phyloP scores from a whole-genome alignment of 2,888 invertebrate genomes.

The Arctia plantaginis region DNA sequence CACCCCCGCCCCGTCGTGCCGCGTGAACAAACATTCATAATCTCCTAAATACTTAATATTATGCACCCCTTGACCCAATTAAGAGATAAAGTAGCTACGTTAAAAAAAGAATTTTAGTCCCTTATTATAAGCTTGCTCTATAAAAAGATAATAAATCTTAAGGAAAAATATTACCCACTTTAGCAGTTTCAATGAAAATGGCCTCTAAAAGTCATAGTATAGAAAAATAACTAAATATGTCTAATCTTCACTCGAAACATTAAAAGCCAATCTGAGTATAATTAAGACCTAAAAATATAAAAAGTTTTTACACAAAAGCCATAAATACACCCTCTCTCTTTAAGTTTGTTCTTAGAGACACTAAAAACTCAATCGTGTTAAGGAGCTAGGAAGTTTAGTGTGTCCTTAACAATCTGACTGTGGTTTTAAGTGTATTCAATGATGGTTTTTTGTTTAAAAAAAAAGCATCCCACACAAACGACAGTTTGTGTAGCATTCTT shows the following conservation, averaged over 20 bases:
- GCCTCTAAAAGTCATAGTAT: background rate
- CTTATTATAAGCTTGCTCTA: constrained; percentile 7
- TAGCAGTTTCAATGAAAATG: background rate
- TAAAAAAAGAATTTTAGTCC: constrained; percentile 17
- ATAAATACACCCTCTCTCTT: background rate
- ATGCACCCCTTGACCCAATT: constrained; percentile 29
- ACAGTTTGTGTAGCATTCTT: no score
- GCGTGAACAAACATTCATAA: constrained; percentile 22
- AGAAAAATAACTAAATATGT: background rate
- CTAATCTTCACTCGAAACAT: no score
- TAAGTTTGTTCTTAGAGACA: background rate
- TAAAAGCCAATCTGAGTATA: no score
- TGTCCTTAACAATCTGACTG: no score
- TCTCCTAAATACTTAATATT: constrained; percentile 24
- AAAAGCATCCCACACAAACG: background rate
- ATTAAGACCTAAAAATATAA: background rate
- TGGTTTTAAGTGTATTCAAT: background rate
- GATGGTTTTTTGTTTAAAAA: no score
- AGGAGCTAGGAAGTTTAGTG: no score
- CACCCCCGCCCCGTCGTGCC: constrained; percentile 3
- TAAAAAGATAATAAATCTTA: constrained; percentile 11
- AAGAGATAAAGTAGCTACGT: constrained; percentile 25
- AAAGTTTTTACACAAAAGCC: background rate
- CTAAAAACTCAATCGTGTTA: background rate
- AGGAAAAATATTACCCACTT: background rate